Conservation (phyloP, 2,888 invertebrate species). For the Lingula anatina region DNA sequence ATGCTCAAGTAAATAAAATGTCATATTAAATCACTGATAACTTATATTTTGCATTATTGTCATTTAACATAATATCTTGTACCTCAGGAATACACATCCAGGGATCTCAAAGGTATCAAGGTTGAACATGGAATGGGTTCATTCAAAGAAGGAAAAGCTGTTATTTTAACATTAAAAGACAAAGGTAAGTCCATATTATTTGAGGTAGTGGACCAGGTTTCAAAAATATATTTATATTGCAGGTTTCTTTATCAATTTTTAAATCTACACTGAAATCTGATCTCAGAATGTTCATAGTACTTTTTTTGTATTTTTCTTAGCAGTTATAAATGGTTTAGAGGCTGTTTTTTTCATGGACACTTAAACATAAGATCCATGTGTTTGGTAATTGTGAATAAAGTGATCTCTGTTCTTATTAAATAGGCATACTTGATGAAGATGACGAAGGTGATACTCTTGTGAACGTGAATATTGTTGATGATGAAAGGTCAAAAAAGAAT, state of each 20-base stretch:
- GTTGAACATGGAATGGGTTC: conserved; percentile 73
- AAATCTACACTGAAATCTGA: too few relatives aligned
- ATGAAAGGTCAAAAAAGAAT: conserved; percentile 60
- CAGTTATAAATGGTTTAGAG: too few relatives aligned
- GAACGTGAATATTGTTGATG: conserved; percentile 57
- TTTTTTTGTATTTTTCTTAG: too few relatives aligned
- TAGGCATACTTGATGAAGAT: conserved; percentile 69
- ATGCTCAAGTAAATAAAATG: too few relatives aligned
- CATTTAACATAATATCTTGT: too few relatives aligned
- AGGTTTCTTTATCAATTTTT: too few relatives aligned
- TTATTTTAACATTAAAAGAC: conserved; percentile 91
- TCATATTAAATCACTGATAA: too few relatives aligned
- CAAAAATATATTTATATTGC: too few relatives aligned
- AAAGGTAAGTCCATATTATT: conserved; percentile 57
- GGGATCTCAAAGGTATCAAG: conserved; percentile 72
- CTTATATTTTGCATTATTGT: too few relatives aligned
- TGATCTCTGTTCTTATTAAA: neutral
- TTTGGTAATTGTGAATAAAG: neutral
- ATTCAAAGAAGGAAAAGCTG: conserved; percentile 72
- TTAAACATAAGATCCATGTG: too few relatives aligned
- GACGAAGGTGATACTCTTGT: conserved; percentile 80
- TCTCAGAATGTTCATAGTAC: too few relatives aligned
- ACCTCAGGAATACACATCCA: conserved; percentile 62
- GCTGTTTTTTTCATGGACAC: too few relatives aligned
- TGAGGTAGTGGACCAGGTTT: neutral